These are phyloP conservation scores for Drosophila carrolli DNA, from an alignment of 1,140 invertebrate genomes.

Conservation along the genomic window DNA sequence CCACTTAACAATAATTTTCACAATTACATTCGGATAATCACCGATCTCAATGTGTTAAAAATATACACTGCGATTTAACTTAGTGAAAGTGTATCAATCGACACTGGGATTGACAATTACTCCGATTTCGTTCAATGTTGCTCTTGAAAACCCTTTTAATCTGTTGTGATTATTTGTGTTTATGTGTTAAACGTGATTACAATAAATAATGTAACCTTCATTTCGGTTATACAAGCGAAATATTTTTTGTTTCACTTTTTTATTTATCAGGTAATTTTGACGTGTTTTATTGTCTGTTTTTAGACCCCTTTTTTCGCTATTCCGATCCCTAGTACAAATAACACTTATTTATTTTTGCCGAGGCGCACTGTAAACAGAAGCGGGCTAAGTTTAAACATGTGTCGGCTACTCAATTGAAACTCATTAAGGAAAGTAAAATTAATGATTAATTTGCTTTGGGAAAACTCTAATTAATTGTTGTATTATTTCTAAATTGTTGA, in stretches of 20 bases:
- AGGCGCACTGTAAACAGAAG: constrained; percentile 20
- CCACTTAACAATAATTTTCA: background rate
- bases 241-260: constrained; percentile 22
- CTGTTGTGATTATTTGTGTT: constrained; percentile 24
- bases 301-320: background rate
- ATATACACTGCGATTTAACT: constrained; percentile 7
- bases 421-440: constrained; percentile 33
- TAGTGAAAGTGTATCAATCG: constrained; percentile 19
- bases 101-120: constrained; percentile 26
- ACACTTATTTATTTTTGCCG: constrained; percentile 5
- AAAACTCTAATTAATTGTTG: constrained; percentile 57
- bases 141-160: constrained; percentile 31
- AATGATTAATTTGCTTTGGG: constrained; percentile 43
- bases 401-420: constrained; percentile 26
- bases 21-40: background rate
- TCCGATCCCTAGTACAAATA: background rate
- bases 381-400: constrained; percentile 15
- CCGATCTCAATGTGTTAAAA: constrained; percentile 14
- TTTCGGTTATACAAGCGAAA: constrained; percentile 35
- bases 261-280: constrained; percentile 21
- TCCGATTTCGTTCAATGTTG: constrained; percentile 38
- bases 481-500: constrained; percentile 40
- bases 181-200: constrained; percentile 60
- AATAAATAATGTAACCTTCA: constrained; percentile 46
- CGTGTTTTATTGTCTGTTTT: constrained; percentile 16